Evolutionary conservation across 2,113 vertebrate species (phyloP).

Genomic region (Pomatostomus ruficeps): DNA sequence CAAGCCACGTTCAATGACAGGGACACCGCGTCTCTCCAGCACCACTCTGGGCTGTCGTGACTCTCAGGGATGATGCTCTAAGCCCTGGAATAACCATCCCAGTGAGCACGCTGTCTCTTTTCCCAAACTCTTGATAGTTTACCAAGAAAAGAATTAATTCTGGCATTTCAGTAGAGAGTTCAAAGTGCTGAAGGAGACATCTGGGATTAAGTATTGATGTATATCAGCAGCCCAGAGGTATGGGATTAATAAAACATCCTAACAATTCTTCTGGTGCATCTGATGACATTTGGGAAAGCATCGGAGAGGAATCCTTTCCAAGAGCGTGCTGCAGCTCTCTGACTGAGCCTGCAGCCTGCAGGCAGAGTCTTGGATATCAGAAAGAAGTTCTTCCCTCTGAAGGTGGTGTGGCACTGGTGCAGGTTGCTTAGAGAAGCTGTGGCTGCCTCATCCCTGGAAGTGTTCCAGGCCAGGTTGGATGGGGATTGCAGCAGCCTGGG

Average conservation of each 20-base stretch:
- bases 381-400: neutral
- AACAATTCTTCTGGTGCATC: neutral
- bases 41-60: neutral
- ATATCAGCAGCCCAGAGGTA: slow-evolving; percentile 3
- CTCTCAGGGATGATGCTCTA: neutral
- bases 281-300: neutral
- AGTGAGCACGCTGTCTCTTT: rapidly evolving
- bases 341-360: neutral
- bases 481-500: neutral
- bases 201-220: neutral
- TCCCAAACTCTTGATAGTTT: neutral
- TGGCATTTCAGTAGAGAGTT: slow-evolving; percentile 9
- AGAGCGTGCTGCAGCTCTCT: neutral
- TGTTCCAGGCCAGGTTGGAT: rapidly evolving
- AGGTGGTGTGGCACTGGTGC: neutral
- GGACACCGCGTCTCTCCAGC: neutral
- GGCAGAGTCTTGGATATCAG: neutral
- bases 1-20: neutral
- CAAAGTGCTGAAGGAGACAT: neutral
- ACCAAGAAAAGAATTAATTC: slow-evolving; percentile 8
- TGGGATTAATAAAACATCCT: slow-evolving; percentile 47
- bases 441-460: neutral
- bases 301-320: neutral
- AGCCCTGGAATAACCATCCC: neutral
- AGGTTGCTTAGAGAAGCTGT: neutral